Evolutionary conservation across 2,797 vertebrate species (phyloP), one percentile per base, ranked within the genome.

Genomic region (Arrhamphus sclerolepis): DNA sequence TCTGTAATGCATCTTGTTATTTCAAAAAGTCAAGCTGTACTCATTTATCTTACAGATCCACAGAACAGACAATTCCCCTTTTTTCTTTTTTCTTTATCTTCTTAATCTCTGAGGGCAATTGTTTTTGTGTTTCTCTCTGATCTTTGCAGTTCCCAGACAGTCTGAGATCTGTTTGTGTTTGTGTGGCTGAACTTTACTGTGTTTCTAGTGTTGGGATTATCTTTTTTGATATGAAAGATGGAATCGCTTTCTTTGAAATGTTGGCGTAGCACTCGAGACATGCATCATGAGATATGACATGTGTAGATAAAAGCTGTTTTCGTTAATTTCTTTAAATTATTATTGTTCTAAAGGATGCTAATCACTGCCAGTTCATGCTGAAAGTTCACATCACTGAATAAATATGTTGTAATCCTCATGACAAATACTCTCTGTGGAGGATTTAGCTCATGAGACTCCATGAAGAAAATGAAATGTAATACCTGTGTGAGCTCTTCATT

Each of bases 231-330:
- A 81, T 79, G 28, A 81, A 80, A 80, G 53, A 73, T 72, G 66
- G 29, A 78, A 78, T 77, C 70, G 2, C 41, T 67, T 65, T 77
- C 60, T 83, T 78, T 83, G 53, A 74, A 80, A 79, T 57, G 21
- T 56, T 72, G 40, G 59, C 59, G 62, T 78, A 77, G 76, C 59
- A 70, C 41, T 75, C 50, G 17, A 66, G 59, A 71, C 57, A 67
- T 54, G 56, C 78, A 74, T 69, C 48, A 64, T 74, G 54, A 74
- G 61, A 61, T 49, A 6, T 21, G n/a, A 62, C 56, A 69, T 78
- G 51, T 77, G 85, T 80, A 70, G 74, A 46, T 65, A 43, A 84
- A 56, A 19, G 39, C 1, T 72, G 67, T 82, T 84, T 77, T 74
- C 48, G 42, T 26, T 26, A 26, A 3, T 34, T 34, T 11, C 8